These are phyloP conservation scores for Apis cerana DNA, from an alignment of 1,140 invertebrate genomes.

Conservation along the genomic window DNA sequence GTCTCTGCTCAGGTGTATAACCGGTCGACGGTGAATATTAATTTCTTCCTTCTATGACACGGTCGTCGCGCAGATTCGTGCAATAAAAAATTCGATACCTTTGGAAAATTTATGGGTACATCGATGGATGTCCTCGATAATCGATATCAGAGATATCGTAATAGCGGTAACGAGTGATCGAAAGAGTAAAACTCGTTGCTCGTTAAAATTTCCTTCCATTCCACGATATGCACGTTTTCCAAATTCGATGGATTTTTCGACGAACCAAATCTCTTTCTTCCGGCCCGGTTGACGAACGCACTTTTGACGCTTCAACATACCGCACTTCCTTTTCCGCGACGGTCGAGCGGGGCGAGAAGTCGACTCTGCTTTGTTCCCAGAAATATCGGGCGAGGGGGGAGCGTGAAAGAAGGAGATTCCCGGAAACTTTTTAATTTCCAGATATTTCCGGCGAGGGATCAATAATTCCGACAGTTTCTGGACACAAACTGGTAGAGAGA, in stretches of 20 bases:
- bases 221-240: neutral
- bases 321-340: constrained; percentile 25
- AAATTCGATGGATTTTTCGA: too few species aligned
- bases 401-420: neutral
- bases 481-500: neutral
- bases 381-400: neutral
- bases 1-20: constrained; percentile 19
- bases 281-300: neutral
- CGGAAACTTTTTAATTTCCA: constrained; percentile 31
- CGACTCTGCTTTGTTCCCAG: constrained; percentile 20
- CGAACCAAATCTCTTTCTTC: neutral
- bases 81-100: too few species aligned
- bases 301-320: constrained; percentile 12
- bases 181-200: too few species aligned
- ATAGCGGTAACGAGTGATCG: too few species aligned
- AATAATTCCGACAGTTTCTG: neutral
- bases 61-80: too few species aligned
- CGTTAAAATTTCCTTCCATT: too few species aligned
- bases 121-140: too few species aligned
- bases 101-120: too few species aligned
- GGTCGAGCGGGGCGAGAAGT: constrained; percentile 7
- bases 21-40: neutral
- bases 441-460: constrained; percentile 3
- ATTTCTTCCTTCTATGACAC: too few species aligned
- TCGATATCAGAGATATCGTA: too few species aligned